phyloP scores from a whole-genome alignment of 2,113 vertebrate species.

The Clinocottus analis region DNA sequence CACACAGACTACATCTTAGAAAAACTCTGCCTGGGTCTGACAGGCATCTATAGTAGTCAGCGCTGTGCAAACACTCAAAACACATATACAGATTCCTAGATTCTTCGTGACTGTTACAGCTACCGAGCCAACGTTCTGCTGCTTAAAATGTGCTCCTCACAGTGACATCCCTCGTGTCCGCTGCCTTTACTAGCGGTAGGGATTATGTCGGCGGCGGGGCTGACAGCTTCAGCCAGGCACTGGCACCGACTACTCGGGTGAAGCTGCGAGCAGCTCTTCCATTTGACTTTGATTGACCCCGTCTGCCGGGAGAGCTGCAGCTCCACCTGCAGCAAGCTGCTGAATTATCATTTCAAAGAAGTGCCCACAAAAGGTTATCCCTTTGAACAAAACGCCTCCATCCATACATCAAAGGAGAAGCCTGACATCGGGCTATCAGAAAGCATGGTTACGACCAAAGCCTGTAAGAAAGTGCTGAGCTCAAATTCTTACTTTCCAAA shows the following conservation, averaged over 20 bases:
- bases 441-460: slow-evolving; percentile 65
- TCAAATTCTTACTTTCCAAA: slow-evolving; percentile 61
- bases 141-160: slow-evolving; percentile 33
- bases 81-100: slow-evolving; percentile 20
- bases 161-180: slow-evolving; percentile 32
- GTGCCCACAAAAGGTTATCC: slow-evolving; percentile 81
- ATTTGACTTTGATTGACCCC: slow-evolving; percentile 81
- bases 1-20: slow-evolving; percentile 51
- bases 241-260: slow-evolving; percentile 50
- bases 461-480: slow-evolving; percentile 66
- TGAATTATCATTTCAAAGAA: slow-evolving; percentile 84
- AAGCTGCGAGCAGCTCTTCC: slow-evolving; percentile 60
- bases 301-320: slow-evolving; percentile 60
- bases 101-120: slow-evolving; percentile 24
- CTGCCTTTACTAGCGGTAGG: slow-evolving; percentile 40
- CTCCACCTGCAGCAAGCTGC: slow-evolving; percentile 73
- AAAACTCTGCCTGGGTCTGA: slow-evolving; percentile 41
- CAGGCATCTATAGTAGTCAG: slow-evolving; percentile 25
- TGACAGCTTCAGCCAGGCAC: slow-evolving; percentile 57
- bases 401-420: slow-evolving; percentile 80
- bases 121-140: slow-evolving; percentile 1
- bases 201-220: slow-evolving; percentile 51
- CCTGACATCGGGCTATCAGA: slow-evolving; percentile 72
- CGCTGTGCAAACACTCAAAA: slow-evolving; percentile 53
- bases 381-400: slow-evolving; percentile 84